Conservation (phyloP, 2,113 vertebrate species). For the Melanotaenia duboulayi region DNA sequence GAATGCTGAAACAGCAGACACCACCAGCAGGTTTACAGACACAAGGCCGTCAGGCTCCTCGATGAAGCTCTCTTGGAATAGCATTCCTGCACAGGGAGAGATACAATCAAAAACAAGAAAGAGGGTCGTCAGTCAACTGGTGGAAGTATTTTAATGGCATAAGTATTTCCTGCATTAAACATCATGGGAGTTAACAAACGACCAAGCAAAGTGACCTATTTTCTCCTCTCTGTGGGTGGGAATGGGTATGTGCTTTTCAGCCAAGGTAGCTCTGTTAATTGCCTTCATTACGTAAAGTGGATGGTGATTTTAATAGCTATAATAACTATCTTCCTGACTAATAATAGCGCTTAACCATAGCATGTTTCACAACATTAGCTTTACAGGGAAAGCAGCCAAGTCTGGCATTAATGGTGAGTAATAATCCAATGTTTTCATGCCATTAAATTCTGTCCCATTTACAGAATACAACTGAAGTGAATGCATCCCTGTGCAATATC, state of each 20-base stretch:
- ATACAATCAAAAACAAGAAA: conserved; percentile 39
- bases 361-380: conserved; percentile 74
- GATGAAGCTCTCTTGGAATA: conserved; percentile 90
- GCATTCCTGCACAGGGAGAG: conserved; percentile 53
- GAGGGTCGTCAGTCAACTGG: conserved; percentile 27
- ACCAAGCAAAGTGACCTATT: conserved; percentile 47
- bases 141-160: conserved; percentile 37
- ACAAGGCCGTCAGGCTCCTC: conserved; percentile 93
- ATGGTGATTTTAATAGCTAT: conserved; percentile 79
- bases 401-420: conserved; percentile 49
- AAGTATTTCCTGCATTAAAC: conserved; percentile 56
- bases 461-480: conserved; percentile 1
- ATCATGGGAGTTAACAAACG: conserved; percentile 53
- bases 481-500: neutral
- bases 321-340: conserved; percentile 81
- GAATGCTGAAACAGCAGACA: conserved; percentile 94
- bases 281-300: conserved; percentile 82
- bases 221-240: conserved; percentile 59
- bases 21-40: conserved; percentile 93
- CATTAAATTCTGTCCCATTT: conserved; percentile 4
- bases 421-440: conserved; percentile 41
- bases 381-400: conserved; percentile 42
- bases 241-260: conserved; percentile 46
- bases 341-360: conserved; percentile 68
- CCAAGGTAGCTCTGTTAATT: conserved; percentile 76